Percentiles rank a stretch among this genome's conserved stretches.
Conservation (phyloP, 2,888 invertebrate genomes). For the Diogma glabrata region DNA sequence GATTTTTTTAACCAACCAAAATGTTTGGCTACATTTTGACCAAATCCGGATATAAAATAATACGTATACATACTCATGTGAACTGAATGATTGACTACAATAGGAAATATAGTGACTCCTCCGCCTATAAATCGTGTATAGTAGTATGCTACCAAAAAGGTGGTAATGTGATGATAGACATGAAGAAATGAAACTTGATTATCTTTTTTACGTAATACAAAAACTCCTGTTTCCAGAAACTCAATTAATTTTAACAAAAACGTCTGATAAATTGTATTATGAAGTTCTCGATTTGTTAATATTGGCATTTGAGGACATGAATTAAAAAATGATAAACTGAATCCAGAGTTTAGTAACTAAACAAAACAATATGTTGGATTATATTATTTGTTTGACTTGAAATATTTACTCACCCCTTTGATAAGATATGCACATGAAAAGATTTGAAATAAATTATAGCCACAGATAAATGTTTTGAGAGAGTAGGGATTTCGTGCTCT, state of each 20-base stretch:
- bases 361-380: too few species aligned
- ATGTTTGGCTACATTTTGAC: slow-evolving; percentile 35
- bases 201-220: slow-evolving; percentile 68
- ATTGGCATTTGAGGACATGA: neutral
- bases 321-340: neutral
- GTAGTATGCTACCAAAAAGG: neutral
- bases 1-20: slow-evolving; percentile 3
- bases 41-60: slow-evolving; percentile 58
- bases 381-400: too few species aligned
- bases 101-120: slow-evolving; percentile 59
- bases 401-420: too few species aligned
- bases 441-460: too few species aligned
- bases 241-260: slow-evolving; percentile 3
- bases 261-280: neutral
- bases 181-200: slow-evolving; percentile 75
- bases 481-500: too few species aligned
- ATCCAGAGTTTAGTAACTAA: too few species aligned
- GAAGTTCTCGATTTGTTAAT: neutral
- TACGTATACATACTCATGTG: slow-evolving; percentile 77
- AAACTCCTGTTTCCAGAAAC: slow-evolving; percentile 43
- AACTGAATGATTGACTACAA: slow-evolving; percentile 62
- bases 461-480: too few species aligned
- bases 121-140: slow-evolving; percentile 27
- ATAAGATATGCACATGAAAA: too few species aligned
- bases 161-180: slow-evolving; percentile 59